phyloP scores from a whole-genome alignment of 1,140 invertebrate genomes.

The Andrena cerasifolii region DNA sequence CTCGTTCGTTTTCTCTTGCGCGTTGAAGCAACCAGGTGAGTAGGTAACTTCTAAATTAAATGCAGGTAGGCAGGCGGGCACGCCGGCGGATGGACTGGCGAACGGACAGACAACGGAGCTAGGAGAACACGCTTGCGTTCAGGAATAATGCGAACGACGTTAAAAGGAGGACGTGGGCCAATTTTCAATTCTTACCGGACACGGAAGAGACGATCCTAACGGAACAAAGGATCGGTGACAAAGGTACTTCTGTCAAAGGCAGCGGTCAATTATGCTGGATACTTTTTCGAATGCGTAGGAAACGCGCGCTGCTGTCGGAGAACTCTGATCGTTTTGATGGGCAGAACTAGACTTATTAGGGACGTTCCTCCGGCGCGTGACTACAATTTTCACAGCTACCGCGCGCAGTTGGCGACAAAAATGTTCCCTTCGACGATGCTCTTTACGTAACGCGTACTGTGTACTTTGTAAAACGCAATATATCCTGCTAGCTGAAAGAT shows the following conservation, averaged over 20 bases:
- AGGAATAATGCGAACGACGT: neutral
- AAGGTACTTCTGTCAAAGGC: constrained; percentile 12
- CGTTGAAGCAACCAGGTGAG: no score
- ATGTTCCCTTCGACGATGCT: constrained; percentile 37
- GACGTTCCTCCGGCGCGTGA: constrained; percentile 13
- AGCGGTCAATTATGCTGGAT: neutral
- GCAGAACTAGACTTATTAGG: neutral
- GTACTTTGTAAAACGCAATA: constrained; percentile 40
- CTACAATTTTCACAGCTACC: constrained; percentile 28
- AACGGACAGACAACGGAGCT: neutral
- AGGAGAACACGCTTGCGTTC: neutral
- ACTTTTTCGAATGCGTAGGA: neutral
- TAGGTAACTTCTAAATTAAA: no score
- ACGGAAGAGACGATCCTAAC: neutral
- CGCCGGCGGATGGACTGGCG: neutral
- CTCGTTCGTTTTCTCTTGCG: no score
- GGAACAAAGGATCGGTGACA: constrained; percentile 3
- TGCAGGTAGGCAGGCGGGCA: no score
- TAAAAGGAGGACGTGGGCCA: neutral
- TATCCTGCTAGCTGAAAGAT: constrained; percentile 44
- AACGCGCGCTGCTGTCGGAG: neutral
- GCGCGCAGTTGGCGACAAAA: constrained; percentile 19
- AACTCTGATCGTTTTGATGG: constrained; percentile 22
- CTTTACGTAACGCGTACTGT: constrained; percentile 49
- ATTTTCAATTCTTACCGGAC: constrained; percentile 11